A percentile compares a stretch with the other conserved stretches of the same genome.
Conservation (phyloP, 2,797 vertebrate genomes). For the Chrysocyon brachyurus region DNA sequence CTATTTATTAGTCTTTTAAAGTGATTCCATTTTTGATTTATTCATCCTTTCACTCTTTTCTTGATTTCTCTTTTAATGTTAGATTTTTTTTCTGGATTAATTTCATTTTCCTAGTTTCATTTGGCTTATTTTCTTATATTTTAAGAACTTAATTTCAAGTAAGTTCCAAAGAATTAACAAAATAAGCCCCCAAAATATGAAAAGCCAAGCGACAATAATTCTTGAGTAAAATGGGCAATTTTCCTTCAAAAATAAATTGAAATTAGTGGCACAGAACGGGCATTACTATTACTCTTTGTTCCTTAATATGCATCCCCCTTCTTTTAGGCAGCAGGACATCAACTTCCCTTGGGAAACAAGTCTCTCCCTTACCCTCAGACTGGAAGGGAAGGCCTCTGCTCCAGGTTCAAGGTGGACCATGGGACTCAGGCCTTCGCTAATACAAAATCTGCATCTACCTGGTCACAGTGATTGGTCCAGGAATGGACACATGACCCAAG, state of each 20-base stretch:
- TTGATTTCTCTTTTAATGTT: not conserved
- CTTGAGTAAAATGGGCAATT: not conserved
- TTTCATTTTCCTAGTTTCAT: slow-evolving; percentile 49
- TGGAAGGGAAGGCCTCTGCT: not conserved
- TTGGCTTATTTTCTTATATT: not conserved
- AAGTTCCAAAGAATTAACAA: not conserved
- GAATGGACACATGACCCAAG: not conserved
- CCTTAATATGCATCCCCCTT: not conserved
- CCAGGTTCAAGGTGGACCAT: not conserved
- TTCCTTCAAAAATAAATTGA: slow-evolving; percentile 8
- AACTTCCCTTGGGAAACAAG: not conserved
- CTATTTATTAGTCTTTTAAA: not conserved
- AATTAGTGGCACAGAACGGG: not conserved
- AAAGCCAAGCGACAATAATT: not conserved
- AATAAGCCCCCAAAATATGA: not conserved
- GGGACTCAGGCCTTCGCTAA: not conserved
- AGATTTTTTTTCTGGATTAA: not conserved
- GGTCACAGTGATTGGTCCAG: not conserved
- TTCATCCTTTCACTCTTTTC: not conserved
- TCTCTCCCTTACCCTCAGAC: not conserved
- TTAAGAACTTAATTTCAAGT: slow-evolving; percentile 1
- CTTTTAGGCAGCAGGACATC: slow-evolving; percentile 25
- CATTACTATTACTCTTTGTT: not conserved
- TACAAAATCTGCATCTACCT: not conserved
- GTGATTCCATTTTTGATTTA: not conserved